Evolutionary conservation across 1,140 invertebrate species (phyloP).

Genomic region (Gryon sp.): DNA sequence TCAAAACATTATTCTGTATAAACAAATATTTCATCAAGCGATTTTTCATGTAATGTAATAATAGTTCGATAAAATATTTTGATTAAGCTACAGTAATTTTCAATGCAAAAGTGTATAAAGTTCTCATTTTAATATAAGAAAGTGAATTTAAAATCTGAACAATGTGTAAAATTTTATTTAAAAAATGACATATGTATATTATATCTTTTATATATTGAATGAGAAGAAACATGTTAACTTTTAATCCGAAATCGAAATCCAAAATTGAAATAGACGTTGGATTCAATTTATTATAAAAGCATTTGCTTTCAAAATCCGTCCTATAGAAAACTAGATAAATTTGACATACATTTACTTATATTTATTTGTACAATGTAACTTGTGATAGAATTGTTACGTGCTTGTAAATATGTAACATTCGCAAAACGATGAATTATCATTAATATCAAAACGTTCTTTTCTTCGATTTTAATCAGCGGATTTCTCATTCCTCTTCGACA

Average conservation of each 20-base stretch:
- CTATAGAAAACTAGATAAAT: constrained; percentile 25
- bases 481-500: constrained; percentile 62
- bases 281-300: constrained; percentile 1
- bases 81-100: background rate
- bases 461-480: constrained; percentile 30
- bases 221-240: too few relatives aligned
- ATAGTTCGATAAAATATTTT: constrained; percentile 9
- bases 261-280: too few relatives aligned
- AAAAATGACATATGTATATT: too few relatives aligned
- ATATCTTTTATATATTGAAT: too few relatives aligned
- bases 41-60: constrained; percentile 19
- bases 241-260: too few relatives aligned
- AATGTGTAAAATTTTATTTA: background rate
- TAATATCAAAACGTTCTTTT: constrained; percentile 27
- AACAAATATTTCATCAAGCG: constrained; percentile 12
- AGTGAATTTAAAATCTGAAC: too few relatives aligned
- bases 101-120: background rate
- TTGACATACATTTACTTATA: constrained; percentile 32
- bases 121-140: too few relatives aligned
- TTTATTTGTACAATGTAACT: constrained; percentile 40
- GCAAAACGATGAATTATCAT: constrained; percentile 22
- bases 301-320: constrained; percentile 39
- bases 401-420: constrained; percentile 42
- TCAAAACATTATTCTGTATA: background rate
- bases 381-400: constrained; percentile 52